phyloP scores from a whole-genome alignment of 2,113 vertebrate genomes.

The Taxidea taxus region DNA sequence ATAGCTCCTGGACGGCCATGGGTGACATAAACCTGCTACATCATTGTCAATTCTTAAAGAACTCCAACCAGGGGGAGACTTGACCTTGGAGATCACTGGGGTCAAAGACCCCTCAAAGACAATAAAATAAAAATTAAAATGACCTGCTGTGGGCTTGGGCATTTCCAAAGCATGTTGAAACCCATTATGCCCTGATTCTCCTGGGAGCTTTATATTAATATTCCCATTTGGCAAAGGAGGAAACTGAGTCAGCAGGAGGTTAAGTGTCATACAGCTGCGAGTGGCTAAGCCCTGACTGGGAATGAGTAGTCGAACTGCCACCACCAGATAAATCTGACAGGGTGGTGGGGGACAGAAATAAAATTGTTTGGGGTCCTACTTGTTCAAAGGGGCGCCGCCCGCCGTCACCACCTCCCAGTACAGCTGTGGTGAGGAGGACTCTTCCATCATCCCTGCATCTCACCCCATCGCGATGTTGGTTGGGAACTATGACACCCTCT shows the following conservation, averaged over 20 bases:
- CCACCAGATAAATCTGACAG: not conserved
- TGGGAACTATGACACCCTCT: not conserved
- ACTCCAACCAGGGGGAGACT: not conserved
- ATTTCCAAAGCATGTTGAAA: not conserved
- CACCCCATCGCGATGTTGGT: not conserved
- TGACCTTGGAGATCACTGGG: not conserved
- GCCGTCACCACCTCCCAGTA: not conserved
- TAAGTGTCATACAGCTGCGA: not conserved
- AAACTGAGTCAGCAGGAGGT: not conserved
- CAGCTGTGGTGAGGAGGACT: no score
- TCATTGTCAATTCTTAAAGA: not conserved
- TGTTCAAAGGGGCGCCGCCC: not conserved
- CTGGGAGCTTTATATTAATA: not conserved
- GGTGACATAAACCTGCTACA: not conserved
- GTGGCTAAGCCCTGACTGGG: not conserved
- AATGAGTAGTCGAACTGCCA: not conserved
- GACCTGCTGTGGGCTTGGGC: not conserved
- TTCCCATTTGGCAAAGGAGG: not conserved
- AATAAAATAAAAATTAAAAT: not conserved
- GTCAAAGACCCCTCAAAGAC: not conserved
- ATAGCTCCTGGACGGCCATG: not conserved
- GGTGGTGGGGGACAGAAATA: not conserved
- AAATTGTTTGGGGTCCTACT: not conserved
- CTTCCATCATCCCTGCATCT: rapidly evolving
- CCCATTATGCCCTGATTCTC: not conserved